A percentile compares a stretch with the other conserved stretches of the same genome.
phyloP scores from a whole-genome alignment of 2,797 vertebrate species.

The Protonibea diacanthus region DNA sequence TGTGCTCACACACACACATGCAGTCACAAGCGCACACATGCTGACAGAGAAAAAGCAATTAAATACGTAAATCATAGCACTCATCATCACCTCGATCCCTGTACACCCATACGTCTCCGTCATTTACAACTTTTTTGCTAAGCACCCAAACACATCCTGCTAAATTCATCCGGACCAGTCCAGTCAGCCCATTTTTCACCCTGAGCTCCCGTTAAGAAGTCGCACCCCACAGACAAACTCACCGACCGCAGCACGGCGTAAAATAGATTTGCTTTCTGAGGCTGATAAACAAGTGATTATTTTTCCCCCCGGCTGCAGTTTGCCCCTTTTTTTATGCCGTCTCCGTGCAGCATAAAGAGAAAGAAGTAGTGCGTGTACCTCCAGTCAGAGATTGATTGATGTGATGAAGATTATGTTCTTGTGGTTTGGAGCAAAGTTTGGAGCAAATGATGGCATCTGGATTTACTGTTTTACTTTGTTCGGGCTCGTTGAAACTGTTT shows the following conservation, averaged over 20 bases:
- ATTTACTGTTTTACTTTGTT: not conserved
- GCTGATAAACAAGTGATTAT: constrained; percentile 60
- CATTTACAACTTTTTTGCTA: not conserved
- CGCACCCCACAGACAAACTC: constrained; percentile 59
- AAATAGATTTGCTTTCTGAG: constrained; percentile 58
- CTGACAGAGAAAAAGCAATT: constrained; percentile 55
- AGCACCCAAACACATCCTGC: constrained; percentile 5
- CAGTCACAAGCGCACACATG: constrained; percentile 25
- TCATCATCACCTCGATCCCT: constrained; percentile 42
- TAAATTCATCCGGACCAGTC: constrained; percentile 31
- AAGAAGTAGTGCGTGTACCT: not conserved
- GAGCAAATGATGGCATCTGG: not conserved
- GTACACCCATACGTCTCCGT: not conserved
- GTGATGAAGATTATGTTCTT: not conserved
- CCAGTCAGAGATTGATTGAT: constrained; percentile 18
- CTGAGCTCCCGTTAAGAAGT: constrained; percentile 47
- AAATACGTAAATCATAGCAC: constrained; percentile 8
- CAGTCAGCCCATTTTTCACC: constrained; percentile 52
- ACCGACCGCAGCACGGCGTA: constrained; percentile 30
- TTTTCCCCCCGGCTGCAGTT: constrained; percentile 36
- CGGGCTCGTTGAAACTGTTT: not conserved
- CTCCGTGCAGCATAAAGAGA: not conserved
- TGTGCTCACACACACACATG: constrained; percentile 3
- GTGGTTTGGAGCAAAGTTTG: not conserved
- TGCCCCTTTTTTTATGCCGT: constrained; percentile 41